Base-by-base conservation (phyloP, 2,113 vertebrate genomes). In the Gavialis gangeticus region DNA sequence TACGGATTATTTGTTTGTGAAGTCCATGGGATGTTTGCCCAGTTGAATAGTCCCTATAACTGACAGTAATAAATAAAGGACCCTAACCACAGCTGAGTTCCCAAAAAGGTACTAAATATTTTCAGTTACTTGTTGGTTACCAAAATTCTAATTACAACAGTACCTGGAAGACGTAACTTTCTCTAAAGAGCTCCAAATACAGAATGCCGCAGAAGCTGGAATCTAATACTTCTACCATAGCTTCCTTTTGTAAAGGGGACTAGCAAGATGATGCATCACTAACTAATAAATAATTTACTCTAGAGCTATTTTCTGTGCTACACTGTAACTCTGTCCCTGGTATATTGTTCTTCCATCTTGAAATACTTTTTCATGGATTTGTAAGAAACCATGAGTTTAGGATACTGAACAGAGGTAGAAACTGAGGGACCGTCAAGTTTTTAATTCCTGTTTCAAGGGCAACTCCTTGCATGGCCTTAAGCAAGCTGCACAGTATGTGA, bases 211-310 rank as follows among this genome's bases (percentile, higher is more conserved):
- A 82, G 56, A 90, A 58, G 58, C 63, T 85, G 79, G 85, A 96
- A 95, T 62, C n/a, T 46, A 76, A 88, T 90, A 90, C 85, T 76
- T 88, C 79, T 88, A 0, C 30, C 25, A 56, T 25, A 82, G 63
- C 10, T 62, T 85, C 73, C 27, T 17, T 76, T 85, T 62, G 69
- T 76, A 69, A 24, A 24, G 22, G 9, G 3, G 13, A 87, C 64
- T 2, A 87, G 82, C 85, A 93, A 94, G 57, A 67, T 75, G 46
- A 92, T 89, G 69, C n/a, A 79, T 93, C 59, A 37, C 6, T 6
- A 91, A 67, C 76, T 96, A 87, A 96, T 97, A 92, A 97, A 97
- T 97, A 96, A 97, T 97, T 94, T 46, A 97, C 28, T 58, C 62
- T 76, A 87, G 75, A 92, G 85, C 62, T 91, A 9, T 79, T 93